Percentiles rank a stretch among this genome's conserved stretches.
Evolutionary conservation across 2,113 vertebrate genomes (phyloP).

Genomic region (Pluvialis apricaria): DNA sequence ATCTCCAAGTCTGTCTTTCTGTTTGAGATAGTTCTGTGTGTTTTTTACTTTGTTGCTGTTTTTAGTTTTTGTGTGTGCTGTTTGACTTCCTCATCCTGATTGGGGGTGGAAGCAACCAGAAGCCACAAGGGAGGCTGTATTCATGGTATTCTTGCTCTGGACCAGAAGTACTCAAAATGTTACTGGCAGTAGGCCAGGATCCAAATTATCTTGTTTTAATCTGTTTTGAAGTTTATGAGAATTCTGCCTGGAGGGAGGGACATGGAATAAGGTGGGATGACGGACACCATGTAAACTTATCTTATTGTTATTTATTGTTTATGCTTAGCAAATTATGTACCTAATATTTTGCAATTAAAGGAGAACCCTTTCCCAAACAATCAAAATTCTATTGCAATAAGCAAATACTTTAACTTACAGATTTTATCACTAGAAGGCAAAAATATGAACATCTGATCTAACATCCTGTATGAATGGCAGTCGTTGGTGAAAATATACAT

Average conservation of each 20-base stretch:
- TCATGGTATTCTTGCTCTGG: not conserved
- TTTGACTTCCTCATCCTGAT: not conserved
- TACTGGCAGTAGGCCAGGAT: not conserved
- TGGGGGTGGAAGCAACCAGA: not conserved
- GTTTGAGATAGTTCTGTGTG: not conserved
- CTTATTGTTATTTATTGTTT: not conserved
- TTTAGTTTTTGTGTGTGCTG: not conserved
- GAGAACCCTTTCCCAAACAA: not conserved
- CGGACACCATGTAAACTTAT: not conserved
- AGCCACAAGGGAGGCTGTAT: not conserved
- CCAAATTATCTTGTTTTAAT: not conserved
- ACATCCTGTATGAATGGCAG: not conserved
- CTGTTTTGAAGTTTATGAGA: not conserved
- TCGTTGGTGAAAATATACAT: fast-evolving
- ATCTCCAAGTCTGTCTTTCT: not conserved
- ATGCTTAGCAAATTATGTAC: not conserved
- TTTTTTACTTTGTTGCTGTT: not conserved
- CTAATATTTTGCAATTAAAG: not conserved
- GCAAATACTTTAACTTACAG: not conserved
- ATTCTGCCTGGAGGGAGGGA: not conserved
- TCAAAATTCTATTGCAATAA: not conserved
- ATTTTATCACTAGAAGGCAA: not conserved
- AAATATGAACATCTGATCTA: not conserved
- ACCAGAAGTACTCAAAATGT: constrained; percentile 5
- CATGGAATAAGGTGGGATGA: not conserved